Evolutionary conservation across 1,140 invertebrate species (phyloP).

Genomic region (Rhagoletis pomonella): DNA sequence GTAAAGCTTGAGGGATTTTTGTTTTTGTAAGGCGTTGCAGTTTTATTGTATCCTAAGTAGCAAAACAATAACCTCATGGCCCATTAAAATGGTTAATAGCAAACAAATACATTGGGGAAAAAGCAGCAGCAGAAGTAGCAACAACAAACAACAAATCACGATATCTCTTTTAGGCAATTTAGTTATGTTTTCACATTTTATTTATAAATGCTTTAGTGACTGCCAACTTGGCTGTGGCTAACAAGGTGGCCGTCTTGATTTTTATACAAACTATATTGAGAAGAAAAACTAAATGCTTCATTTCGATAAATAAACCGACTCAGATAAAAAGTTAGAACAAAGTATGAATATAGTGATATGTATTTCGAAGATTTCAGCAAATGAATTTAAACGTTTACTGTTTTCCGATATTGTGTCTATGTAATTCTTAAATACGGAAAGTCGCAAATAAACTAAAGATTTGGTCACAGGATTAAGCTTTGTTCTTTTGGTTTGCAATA

Average conservation of each 20-base stretch:
- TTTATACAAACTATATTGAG: background rate
- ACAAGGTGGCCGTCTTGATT: background rate
- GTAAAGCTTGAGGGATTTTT: constrained; percentile 59
- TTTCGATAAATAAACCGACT: no score
- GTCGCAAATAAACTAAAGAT: constrained; percentile 42
- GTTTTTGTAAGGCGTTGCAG: no score
- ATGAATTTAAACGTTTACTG: background rate
- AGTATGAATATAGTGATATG: constrained; percentile 7
- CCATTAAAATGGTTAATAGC: no score
- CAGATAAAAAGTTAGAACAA: background rate
- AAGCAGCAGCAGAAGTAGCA: background rate
- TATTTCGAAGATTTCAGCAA: background rate
- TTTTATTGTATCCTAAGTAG: no score
- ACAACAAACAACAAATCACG: background rate
- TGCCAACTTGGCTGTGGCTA: constrained; percentile 20
- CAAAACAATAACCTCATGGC: no score
- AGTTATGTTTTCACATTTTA: constrained; percentile 1
- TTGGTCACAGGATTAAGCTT: background rate
- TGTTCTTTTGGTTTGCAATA: no score
- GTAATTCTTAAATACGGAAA: constrained; percentile 12
- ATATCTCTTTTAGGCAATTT: background rate
- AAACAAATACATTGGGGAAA: no score
- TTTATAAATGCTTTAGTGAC: constrained; percentile 13
- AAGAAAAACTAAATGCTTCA: background rate
- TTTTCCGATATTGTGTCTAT: background rate